Evolutionary conservation across 2,797 vertebrate species (phyloP).

Genomic region (Eulemur mongoz): DNA sequence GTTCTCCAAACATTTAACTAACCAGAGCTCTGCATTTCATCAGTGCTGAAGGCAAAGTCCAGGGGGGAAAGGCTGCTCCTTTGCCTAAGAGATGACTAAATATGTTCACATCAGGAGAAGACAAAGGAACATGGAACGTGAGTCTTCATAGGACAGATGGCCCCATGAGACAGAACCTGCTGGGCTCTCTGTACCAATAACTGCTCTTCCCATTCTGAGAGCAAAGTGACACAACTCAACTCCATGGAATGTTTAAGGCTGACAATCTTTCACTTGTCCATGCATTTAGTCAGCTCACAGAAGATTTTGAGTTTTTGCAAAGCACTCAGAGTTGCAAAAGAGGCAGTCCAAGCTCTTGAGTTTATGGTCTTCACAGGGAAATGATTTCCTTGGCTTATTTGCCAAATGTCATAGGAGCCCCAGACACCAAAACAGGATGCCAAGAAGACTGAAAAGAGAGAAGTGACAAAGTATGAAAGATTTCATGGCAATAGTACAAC

Average conservation of each 20-base stretch:
- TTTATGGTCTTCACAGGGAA: background rate
- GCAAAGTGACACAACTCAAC: background rate
- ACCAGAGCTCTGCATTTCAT: background rate
- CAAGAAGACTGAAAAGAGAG: background rate
- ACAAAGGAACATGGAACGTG: background rate
- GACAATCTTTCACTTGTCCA: background rate
- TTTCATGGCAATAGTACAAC: too few relatives aligned
- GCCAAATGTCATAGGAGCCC: background rate
- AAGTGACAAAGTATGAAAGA: background rate
- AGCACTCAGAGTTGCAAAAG: background rate
- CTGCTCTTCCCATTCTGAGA: background rate
- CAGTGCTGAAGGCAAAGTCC: background rate
- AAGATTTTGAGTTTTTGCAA: background rate
- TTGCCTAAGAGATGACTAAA: background rate
- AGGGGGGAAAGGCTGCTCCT: background rate
- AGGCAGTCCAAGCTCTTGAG: background rate
- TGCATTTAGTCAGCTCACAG: background rate
- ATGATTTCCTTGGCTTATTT: background rate
- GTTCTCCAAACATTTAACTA: background rate
- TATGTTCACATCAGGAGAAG: background rate
- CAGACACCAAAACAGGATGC: background rate
- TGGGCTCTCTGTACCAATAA: background rate
- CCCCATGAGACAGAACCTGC: background rate
- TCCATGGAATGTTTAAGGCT: background rate
- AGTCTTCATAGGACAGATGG: background rate